These are phyloP conservation scores for Hypanus sabinus DNA, from an alignment of 2,113 vertebrate species.

Conservation along the genomic window DNA sequence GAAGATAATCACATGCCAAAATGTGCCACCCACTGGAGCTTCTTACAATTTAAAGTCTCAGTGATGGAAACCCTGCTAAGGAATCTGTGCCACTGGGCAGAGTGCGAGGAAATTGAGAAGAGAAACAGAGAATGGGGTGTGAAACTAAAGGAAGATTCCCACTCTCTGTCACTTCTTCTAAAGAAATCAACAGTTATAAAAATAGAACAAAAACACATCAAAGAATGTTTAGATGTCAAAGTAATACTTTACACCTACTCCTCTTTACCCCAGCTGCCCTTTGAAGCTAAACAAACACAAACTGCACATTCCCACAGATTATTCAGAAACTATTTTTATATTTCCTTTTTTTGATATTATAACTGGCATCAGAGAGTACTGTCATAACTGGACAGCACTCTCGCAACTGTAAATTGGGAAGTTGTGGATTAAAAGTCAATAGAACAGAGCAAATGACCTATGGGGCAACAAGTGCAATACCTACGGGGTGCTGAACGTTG, in stretches of 20 bases:
- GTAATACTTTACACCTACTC: slow-evolving; percentile 13
- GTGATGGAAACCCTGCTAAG: not conserved
- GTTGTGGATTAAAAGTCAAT: not conserved
- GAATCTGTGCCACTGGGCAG: too few relatives aligned
- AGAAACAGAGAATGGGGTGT: not conserved
- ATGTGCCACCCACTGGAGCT: not conserved
- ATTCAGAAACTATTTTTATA: not conserved
- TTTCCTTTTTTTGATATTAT: not conserved
- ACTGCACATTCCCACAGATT: not conserved
- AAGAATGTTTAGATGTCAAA: slow-evolving; percentile 6
- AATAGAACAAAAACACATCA: slow-evolving; percentile 26
- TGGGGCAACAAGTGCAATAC: not conserved
- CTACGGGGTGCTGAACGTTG: not conserved
- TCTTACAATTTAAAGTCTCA: not conserved
- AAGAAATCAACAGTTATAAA: slow-evolving; percentile 15
- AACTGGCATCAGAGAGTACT: not conserved
- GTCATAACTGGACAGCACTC: not conserved
- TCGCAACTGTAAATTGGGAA: not conserved
- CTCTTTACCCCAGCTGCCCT: slow-evolving; percentile 1
- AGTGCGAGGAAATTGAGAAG: not conserved
- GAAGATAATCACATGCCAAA: not conserved
- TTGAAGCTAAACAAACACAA: slow-evolving; percentile 2
- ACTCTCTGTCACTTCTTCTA: not conserved
- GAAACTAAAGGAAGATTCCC: not conserved
- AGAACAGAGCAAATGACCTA: not conserved